Percentiles rank a stretch among this genome's conserved stretches.
These are phyloP conservation scores for Ganaspis sp. DNA, from an alignment of 1,140 invertebrate species.

Conservation along the genomic window DNA sequence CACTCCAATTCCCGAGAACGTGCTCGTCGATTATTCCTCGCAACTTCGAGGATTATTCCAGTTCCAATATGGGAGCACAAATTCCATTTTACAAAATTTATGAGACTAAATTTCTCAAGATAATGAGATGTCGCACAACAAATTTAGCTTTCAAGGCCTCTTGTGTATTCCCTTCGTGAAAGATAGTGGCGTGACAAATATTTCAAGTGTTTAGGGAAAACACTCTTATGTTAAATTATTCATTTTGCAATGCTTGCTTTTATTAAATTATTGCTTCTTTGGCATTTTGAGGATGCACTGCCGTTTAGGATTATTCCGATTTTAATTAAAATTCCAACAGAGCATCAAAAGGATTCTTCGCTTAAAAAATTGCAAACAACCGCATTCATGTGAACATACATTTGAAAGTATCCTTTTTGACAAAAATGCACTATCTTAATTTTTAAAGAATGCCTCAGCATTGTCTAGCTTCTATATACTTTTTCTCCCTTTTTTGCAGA, in stretches of 20 bases:
- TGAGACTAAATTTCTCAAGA: background rate
- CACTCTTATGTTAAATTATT: too few species aligned
- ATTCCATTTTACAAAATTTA: slow-evolving; percentile 1
- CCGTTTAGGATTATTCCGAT: too few species aligned
- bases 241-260: too few species aligned
- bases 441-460: slow-evolving; percentile 3
- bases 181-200: background rate
- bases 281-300: too few species aligned
- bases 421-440: background rate
- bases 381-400: too few species aligned
- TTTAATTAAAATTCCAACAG: too few species aligned
- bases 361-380: too few species aligned
- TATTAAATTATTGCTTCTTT: too few species aligned
- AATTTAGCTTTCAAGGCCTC: background rate
- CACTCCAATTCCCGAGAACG: background rate
- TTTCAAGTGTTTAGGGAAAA: too few species aligned
- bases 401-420: too few species aligned
- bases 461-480: background rate
- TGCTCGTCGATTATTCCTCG: slow-evolving; percentile 12
- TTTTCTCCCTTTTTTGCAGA: background rate
- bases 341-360: too few species aligned
- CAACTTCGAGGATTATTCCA: background rate
- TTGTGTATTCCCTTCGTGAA: background rate
- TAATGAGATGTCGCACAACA: background rate
- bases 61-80: background rate